Evolutionary conservation across 2,113 vertebrate genomes (phyloP), one percentile per base, ranked within the genome.

Genomic region (Gambusia holbrooki): DNA sequence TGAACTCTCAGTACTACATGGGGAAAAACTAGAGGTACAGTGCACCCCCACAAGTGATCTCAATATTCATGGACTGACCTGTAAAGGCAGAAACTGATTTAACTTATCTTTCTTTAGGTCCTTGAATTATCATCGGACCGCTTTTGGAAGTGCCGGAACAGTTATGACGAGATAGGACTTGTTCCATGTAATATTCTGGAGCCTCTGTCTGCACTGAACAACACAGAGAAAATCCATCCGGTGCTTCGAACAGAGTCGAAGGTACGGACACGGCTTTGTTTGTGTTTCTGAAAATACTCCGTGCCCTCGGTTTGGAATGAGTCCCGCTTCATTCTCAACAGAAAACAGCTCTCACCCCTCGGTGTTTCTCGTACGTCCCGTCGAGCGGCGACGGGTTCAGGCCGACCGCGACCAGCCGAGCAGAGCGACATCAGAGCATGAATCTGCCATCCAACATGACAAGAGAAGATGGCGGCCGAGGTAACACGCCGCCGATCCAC

Each of bases 1-100:
- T 19, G 97, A 97, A 69, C 93, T 97, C 0, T 96, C 96, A 0
- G 96, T 97, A 51, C 88, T 95, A n/a, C 94, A 95, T 1, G 94
- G 90, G 73, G 96, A 96, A 66, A 84, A 90, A 22, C 45, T 97
- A 29, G 92, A 96, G 96, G 96, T 97, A 81, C 13, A 1, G 4
- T 25, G 5, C 0, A 29, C 7, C 19, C 3, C 30, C 22, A 63
- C 2, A 30, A 19, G 17, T 12, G 63, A 0, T 68, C 27, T 10
- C 48, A 64, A 14, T 8, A 5, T 15, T 66, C 9, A 37, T 5
- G 22, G 7, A 73, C 25, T 5, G 28, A 8, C 19, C 13, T 54
- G 28, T 33, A 29, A 3, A 75, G 29, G 13, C 12, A 65, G 33
- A 71, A 32, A 28, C 22, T 42, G 10, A 83, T 40, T 10, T 58